These are phyloP conservation scores for Harmothoe impar DNA, from an alignment of 2,888 invertebrate genomes.

Conservation along the genomic window DNA sequence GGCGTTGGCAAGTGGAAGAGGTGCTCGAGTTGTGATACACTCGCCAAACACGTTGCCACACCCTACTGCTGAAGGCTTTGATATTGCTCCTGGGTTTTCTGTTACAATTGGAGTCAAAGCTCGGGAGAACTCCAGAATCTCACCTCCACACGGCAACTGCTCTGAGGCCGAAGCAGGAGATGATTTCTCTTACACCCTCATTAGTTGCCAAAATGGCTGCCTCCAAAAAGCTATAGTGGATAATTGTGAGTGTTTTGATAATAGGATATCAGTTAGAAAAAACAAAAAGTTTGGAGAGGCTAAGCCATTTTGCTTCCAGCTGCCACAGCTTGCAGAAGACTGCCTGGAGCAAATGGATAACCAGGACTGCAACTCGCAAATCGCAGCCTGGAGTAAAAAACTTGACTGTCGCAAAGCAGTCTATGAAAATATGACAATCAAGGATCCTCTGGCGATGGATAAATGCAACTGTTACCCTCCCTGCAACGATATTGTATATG, in stretches of 20 bases:
- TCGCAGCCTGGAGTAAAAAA: conserved; percentile 38
- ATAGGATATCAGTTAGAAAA: conserved; percentile 64
- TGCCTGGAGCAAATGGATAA: conserved; percentile 60
- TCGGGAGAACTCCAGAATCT: conserved; percentile 71
- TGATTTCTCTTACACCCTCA: conserved; percentile 70
- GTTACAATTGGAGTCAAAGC: conserved; percentile 72
- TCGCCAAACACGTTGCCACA: conserved; percentile 70
- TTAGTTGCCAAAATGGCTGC: conserved; percentile 72
- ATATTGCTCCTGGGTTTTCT: conserved; percentile 71
- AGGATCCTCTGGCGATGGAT: conserved; percentile 70
- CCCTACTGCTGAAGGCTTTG: conserved; percentile 71
- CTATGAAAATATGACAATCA: conserved; percentile 72
- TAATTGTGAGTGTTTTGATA: conserved; percentile 71
- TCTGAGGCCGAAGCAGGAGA: not conserved
- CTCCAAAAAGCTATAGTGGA: conserved; percentile 71
- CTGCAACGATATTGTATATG: conserved; percentile 72
- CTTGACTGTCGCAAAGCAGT: conserved; percentile 70
- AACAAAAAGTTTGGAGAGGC: not conserved
- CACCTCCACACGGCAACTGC: conserved; percentile 72
- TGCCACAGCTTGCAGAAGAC: conserved; percentile 64
- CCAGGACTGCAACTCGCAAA: conserved; percentile 16
- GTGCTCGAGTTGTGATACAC: conserved; percentile 72
- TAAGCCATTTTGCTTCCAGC: conserved; percentile 69
- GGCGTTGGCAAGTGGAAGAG: conserved; percentile 71
- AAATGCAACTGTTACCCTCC: conserved; percentile 72